Conservation (phyloP, 2,888 invertebrate species). For the Merodon equestris region DNA sequence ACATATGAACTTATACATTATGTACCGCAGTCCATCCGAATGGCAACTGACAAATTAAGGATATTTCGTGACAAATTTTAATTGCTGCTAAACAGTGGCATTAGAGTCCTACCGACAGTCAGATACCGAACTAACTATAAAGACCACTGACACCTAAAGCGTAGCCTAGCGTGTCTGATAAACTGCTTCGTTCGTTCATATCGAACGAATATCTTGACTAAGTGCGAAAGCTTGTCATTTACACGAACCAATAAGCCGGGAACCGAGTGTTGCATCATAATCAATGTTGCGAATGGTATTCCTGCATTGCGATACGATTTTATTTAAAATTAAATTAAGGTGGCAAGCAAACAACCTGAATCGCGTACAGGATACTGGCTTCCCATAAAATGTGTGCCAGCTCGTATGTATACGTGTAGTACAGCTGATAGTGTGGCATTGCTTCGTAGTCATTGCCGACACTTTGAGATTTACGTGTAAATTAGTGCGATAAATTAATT, state of each 20-base stretch:
- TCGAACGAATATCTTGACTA: no score
- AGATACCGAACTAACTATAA: background rate
- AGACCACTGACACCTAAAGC: background rate
- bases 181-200: no score
- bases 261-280: conserved; percentile 16
- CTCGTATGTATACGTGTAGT: background rate
- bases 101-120: conserved; percentile 7
- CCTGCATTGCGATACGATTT: conserved; percentile 19
- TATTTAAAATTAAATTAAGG: conserved; percentile 58
- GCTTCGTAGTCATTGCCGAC: background rate
- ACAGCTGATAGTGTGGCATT: background rate
- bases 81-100: conserved; percentile 58
- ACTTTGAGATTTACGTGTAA: conserved; percentile 37
- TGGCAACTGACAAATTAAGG: conserved; percentile 57
- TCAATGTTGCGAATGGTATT: no score
- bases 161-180: conserved; percentile 1
- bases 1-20: conserved; percentile 1
- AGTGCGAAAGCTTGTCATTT: no score
- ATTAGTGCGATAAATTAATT: conserved; percentile 58
- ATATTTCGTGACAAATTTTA: conserved; percentile 66
- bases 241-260: no score
- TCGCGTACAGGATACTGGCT: background rate
- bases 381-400: conserved; percentile 16
- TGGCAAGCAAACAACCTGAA: conserved; percentile 18
- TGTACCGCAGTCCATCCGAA: conserved; percentile 14